Base-by-base conservation (phyloP, 1,140 invertebrate genomes). In the Orchesella cincta region DNA sequence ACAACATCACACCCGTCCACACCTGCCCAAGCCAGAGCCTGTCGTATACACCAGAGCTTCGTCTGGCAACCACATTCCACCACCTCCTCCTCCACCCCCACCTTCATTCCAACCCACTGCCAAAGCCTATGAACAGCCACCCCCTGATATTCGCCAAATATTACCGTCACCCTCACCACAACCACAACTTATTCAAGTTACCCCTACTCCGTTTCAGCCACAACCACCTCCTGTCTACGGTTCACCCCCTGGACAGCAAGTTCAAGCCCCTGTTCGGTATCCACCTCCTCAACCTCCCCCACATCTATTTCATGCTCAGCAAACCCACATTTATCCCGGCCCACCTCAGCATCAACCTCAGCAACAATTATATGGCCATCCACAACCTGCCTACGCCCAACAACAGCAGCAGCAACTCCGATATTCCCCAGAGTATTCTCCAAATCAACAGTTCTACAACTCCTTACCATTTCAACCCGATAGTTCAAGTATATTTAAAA, bases 401-500 rank as follows among this genome's bases (percentile, higher is more conserved):
- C 20, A 8, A 46, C 39, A 20, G 39, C 39, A n/a, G n/a, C n/a
- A n/a, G n/a, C n/a, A n/a, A n/a, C n/a, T n/a, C n/a, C n/a, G n/a
- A n/a, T n/a, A n/a, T n/a, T n/a, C 62, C 23, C 26, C 54, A 57
- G 54, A 18, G 5, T 67, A 67, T 29, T 31, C 62, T 5, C 12
- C 62, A 3, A 31, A 23, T 33, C 62, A 67, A n/a, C n/a, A n/a
- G n/a, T 16, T 67, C 1, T 67, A 67, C n/a, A 67, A 67, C 31
- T 5, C 26, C 29, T 16, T 67, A 1, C 26, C 28, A 1, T 67
- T 67, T 33, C 33, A 26, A 14, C 28, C 62, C 29, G 62, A 67
- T 23, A 33, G 62, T 33, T 67, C 62, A 2, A 67, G 31, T 33
- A 67, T 67, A 18, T 67, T 18, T 67, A 67, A 67, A 33, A 67